Base-by-base conservation (phyloP, 2,888 invertebrate genomes). In the Troglohyphantes excavatus region DNA sequence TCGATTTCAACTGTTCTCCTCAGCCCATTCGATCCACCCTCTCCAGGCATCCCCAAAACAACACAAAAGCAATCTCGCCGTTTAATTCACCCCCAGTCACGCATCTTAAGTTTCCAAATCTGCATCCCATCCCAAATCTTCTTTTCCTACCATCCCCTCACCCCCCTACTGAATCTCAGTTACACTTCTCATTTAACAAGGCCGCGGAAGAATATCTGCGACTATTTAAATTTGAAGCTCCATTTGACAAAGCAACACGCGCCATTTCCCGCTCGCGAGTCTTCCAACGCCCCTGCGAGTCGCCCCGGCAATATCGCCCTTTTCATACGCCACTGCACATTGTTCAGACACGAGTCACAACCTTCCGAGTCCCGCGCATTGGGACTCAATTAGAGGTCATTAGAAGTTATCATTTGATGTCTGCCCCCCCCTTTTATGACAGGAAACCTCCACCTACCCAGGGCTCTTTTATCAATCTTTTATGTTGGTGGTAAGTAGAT, bases 221-320 rank as follows among this genome's bases (percentile, higher is more conserved):
- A 79, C 86, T 72, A 86, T 86, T 86, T 86, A 86, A 86, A 86
- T 86, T 86, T 86, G 86, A 79, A 63, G 86, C 86, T 17, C 70
- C 86, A 86, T 86, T 86, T 86, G 72, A 79, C 86, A 29, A 53
- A 61, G 68, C 19, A 27, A 26, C 46, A 72, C 86, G 86, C 78
- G 2, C 33, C 78, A 86, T 86, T 86, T 86, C 59, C 68, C 63
- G n/a, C 46, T 11, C 19, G 23, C n/a, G 68, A 23, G 59, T 59
- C 59, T 53, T 76, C 76, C 59, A 5, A 61, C 78, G 23, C 26
- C 53, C 46, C 26, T 53, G 2, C 68, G 65, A 39, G 73, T 63
- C 65, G 63, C 73, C 63, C 53, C 70, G 59, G 61, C 59, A 33
- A 70, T 23, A 63, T 59, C 72, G n/a, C 39, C 68, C 46, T 61